Evolutionary conservation across 1,140 invertebrate genomes (phyloP).

Genomic region (Drosophila hydei): DNA sequence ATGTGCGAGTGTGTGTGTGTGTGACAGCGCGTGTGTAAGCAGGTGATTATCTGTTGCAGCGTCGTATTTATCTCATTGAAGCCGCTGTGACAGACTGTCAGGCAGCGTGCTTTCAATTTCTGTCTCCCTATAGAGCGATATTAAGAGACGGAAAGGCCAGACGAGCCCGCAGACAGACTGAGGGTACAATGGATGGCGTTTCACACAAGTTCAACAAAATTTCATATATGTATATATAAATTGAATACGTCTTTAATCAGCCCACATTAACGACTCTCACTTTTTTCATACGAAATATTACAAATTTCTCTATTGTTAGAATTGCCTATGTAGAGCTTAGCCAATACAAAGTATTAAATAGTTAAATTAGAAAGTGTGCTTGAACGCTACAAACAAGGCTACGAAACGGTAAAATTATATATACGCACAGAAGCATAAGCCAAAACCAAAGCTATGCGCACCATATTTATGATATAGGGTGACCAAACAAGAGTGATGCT

Average conservation of each 20-base stretch:
- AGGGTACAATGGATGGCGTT: slow-evolving; percentile 31
- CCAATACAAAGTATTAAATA: not conserved
- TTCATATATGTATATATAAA: slow-evolving; percentile 1
- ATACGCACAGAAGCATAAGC: no score
- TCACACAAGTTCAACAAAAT: slow-evolving; percentile 23
- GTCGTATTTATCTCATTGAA: slow-evolving; percentile 78
- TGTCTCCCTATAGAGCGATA: slow-evolving; percentile 17
- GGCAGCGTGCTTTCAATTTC: slow-evolving; percentile 28
- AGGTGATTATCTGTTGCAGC: slow-evolving; percentile 82
- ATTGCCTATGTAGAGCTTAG: not conserved
- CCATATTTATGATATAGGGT: no score
- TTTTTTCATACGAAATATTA: not conserved
- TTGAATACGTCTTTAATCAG: slow-evolving; percentile 1
- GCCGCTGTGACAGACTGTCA: slow-evolving; percentile 42
- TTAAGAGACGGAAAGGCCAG: not conserved
- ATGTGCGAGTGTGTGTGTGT: slow-evolving; percentile 18
- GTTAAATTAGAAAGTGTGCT: slow-evolving; percentile 4
- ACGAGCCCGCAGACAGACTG: slow-evolving; percentile 2
- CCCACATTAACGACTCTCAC: slow-evolving; percentile 10
- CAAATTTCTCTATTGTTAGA: slow-evolving; percentile 19
- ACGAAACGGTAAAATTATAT: no score
- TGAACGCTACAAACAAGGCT: no score
- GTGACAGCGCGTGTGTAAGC: slow-evolving; percentile 66
- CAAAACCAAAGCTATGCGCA: no score
- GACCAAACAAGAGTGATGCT: not conserved